Conservation (phyloP, 2,888 invertebrate species). For the Frankliniella intonsa region DNA sequence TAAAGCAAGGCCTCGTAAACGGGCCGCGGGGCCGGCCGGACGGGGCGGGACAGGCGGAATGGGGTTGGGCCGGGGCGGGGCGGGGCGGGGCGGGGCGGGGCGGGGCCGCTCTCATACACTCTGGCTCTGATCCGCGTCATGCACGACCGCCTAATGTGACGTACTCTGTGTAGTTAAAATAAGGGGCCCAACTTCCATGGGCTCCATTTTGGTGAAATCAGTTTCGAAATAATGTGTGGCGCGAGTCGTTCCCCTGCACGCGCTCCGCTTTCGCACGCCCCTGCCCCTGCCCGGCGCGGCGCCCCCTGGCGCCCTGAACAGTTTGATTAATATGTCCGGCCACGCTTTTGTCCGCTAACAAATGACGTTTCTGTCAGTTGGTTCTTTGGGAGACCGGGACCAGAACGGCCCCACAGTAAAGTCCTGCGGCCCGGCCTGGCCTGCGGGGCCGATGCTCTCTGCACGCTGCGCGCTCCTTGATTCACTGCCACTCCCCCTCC, state of each 20-base stretch:
- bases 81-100: background rate
- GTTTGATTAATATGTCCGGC: conserved; percentile 10
- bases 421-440: no score
- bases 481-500: background rate
- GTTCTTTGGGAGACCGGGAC: background rate
- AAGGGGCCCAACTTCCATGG: no score
- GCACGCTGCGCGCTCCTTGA: background rate
- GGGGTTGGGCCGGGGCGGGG: background rate
- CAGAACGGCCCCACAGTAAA: background rate
- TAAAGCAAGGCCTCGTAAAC: no score
- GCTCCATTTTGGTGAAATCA: no score
- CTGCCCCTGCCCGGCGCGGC: background rate
- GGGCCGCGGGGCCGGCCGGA: background rate
- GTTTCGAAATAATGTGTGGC: no score
- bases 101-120: background rate
- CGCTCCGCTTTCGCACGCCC: background rate
- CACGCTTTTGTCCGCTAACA: background rate
- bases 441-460: no score
- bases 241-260: background rate
- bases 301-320: background rate
- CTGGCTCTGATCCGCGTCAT: no score
- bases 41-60: background rate
- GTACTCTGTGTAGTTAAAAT: no score
- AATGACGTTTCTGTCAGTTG: conserved; percentile 17
- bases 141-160: no score